Base-by-base conservation (phyloP, 1,140 invertebrate genomes). In the Pogonognathellus flavescens region DNA sequence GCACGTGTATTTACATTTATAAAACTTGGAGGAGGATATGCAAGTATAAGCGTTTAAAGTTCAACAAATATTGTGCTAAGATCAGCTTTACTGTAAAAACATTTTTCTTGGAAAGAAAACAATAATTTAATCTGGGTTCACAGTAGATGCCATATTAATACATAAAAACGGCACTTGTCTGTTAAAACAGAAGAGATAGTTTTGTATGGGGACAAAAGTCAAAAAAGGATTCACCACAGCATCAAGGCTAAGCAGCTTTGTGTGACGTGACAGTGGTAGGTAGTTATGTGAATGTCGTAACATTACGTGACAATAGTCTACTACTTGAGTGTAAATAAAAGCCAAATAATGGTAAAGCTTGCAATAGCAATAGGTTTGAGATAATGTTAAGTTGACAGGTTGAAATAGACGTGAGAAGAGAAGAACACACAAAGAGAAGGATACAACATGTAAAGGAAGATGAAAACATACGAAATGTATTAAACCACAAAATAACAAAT, bases 381-480 rank as follows among this genome's bases (percentile, higher is more conserved):
- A 50, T 16, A 18, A 25, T 76, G 31, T 31, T 76, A 76, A 76
- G 70, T 41, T 76, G 70, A 76, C 70, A 76, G 70, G 70, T 76
- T 76, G 70, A 76, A 76, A 76, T 76, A n/a, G 41, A 41, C 25
- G 31, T 13, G 59, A 62, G 59, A 62, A 13, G 11, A 13, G 53
- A 55, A 55, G 53, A 2, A 55, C 53, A 55, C 53, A 55, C 53
- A 55, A 16, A 55, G 53, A 55, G 53, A 55, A 11, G 11, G 53
- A 55, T 55, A 55, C 53, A 14, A 41, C 2, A 55, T 55, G 16
- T 11, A 16, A 2, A 14, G 53, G 16, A 55, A 16, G 53, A 55
- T 55, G 53, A 16, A 55, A 55, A 55, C 53, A 11, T 10, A 55
- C n/a, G 16, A 55, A 11, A 55, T 55, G 53, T 14, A 55, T 16